Evolutionary conservation across 2,888 invertebrate species (phyloP).

Genomic region (Archips xylosteana): DNA sequence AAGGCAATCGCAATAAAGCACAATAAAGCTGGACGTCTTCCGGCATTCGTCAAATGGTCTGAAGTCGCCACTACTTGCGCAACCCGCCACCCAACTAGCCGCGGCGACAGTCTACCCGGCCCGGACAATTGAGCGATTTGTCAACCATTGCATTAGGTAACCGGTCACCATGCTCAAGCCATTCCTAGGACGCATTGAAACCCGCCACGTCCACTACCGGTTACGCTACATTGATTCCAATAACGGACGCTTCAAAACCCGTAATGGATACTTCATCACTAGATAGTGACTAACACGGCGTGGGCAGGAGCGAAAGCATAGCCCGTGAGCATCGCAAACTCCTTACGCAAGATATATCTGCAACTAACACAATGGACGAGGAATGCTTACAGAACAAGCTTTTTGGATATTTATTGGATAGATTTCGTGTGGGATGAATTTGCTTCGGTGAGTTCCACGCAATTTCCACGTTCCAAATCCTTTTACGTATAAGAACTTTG

Average conservation of each 20-base stretch:
- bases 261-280: constrained; percentile 76
- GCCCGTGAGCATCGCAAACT: constrained; percentile 68
- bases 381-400: constrained; percentile 81
- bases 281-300: constrained; percentile 70
- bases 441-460: constrained; percentile 61
- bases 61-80: constrained; percentile 67
- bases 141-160: constrained; percentile 78
- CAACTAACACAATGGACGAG: constrained; percentile 79
- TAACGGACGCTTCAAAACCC: constrained; percentile 62
- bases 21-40: constrained; percentile 77
- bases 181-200: constrained; percentile 56
- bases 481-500: background rate
- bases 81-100: constrained; percentile 76
- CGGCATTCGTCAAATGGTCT: constrained; percentile 75
- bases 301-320: constrained; percentile 72
- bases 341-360: constrained; percentile 83
- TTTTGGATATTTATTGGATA: constrained; percentile 85
- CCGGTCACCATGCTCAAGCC: constrained; percentile 67
- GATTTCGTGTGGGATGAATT: constrained; percentile 82
- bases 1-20: constrained; percentile 75
- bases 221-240: constrained; percentile 62
- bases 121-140: constrained; percentile 84
- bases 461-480: constrained; percentile 35
- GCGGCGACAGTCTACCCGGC: constrained; percentile 64
- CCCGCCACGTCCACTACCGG: constrained; percentile 60